Percentiles rank a stretch among this genome's conserved stretches.
These are phyloP conservation scores for Ianthella basta DNA, from an alignment of 37 sponge, comb jelly and placozoan species.

Conservation along the genomic window DNA sequence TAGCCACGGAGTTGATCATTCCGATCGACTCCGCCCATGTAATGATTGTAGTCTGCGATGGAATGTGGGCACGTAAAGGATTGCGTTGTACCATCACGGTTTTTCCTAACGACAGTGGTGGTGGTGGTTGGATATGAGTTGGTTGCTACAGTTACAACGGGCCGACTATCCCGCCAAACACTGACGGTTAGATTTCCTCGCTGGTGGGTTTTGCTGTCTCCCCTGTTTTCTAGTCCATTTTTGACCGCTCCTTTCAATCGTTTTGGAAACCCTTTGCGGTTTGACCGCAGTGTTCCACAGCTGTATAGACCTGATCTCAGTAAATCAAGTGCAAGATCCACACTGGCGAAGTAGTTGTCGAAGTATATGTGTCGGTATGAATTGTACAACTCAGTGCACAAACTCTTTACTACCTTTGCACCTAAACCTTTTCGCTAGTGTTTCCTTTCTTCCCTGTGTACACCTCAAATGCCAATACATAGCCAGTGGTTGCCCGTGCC, in stretches of 20 bases:
- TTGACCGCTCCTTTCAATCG: neutral
- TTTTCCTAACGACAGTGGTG: neutral
- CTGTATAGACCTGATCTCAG: neutral
- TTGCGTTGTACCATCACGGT: neutral
- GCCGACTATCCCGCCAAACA: neutral
- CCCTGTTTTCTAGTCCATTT: constrained; percentile 3
- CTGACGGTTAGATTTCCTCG: neutral
- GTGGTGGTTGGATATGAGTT: neutral
- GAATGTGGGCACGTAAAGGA: neutral
- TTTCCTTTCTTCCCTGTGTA: constrained; percentile 38
- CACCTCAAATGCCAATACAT: constrained; percentile 19
- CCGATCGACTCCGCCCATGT: constrained; percentile 50
- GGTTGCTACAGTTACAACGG: neutral
- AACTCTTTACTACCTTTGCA: constrained; percentile 17
- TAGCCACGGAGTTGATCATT: constrained; percentile 37
- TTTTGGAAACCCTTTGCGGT: constrained; percentile 32
- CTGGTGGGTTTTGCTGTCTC: neutral
- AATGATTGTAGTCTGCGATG: constrained; percentile 12
- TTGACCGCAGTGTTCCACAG: constrained; percentile 29
- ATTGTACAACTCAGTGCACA: constrained; percentile 5
- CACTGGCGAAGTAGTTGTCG: constrained; percentile 44
- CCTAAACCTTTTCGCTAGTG: neutral
- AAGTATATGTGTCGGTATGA: constrained; percentile 27
- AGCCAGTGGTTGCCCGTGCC: constrained; percentile 27
- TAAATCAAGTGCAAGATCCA: constrained; percentile 8